Conservation (phyloP, 2,797 vertebrate species). For the Eleutherodactylus coqui region DNA sequence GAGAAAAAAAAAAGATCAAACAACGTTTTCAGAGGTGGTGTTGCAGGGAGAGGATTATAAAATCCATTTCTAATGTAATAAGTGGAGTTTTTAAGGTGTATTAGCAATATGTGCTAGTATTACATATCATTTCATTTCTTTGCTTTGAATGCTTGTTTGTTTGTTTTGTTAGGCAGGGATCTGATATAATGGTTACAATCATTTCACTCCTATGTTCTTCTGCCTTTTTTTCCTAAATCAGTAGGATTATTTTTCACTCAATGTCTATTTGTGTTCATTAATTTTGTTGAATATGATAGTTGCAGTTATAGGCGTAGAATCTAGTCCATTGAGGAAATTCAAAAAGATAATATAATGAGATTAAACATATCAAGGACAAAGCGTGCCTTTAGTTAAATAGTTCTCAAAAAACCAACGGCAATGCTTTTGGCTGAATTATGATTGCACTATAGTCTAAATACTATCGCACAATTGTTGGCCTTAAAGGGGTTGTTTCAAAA, state of each 20-base stretch:
- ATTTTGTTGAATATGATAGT: neutral
- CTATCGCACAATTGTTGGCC: no score
- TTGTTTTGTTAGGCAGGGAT: no score
- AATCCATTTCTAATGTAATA: conserved; percentile 68
- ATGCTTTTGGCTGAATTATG: no score
- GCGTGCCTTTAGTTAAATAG: no score
- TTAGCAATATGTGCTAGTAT: conserved; percentile 13
- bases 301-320: neutral
- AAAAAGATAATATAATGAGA: neutral
- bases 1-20: conserved; percentile 78
- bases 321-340: neutral
- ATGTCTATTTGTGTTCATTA: neutral
- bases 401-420: no score
- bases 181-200: neutral
- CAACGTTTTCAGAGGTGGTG: conserved; percentile 70
- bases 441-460: no score
- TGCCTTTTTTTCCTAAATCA: neutral
- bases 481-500: no score
- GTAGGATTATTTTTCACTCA: neutral
- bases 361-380: neutral
- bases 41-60: conserved; percentile 65
- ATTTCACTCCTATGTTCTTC: no score
- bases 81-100: conserved; percentile 57
- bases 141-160: no score
- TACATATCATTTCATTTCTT: neutral